Percentiles rank a stretch among this genome's conserved stretches.
Conservation (phyloP, 2,113 vertebrate species). For the Mustela nigripes region DNA sequence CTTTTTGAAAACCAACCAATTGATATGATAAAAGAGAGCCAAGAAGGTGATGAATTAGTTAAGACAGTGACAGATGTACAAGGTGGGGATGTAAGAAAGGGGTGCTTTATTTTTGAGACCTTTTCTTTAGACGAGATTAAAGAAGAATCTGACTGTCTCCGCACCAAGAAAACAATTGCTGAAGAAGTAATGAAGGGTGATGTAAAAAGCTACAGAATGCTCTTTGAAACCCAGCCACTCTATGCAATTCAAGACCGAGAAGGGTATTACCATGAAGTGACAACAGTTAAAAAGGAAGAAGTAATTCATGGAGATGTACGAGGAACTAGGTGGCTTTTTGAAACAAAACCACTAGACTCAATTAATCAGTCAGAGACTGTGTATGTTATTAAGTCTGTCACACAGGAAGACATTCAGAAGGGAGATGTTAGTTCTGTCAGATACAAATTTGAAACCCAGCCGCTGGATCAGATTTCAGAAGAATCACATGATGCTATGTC, state of each 20-base stretch:
- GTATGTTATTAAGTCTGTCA: conserved; percentile 94
- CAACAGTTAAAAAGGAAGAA: conserved; percentile 95
- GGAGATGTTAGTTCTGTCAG: conserved; percentile 93
- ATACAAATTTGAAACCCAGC: conserved; percentile 95
- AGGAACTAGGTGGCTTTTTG: conserved; percentile 95
- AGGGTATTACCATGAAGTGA: conserved; percentile 95
- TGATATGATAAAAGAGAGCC: conserved; percentile 88
- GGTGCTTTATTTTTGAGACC: conserved; percentile 95
- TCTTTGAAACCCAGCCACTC: conserved; percentile 95
- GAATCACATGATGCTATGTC: conserved; percentile 86
- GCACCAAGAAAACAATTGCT: conserved; percentile 84
- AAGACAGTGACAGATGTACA: conserved; percentile 92
- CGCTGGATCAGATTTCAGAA: conserved; percentile 92
- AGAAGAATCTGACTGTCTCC: conserved; percentile 86
- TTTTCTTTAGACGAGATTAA: conserved; percentile 93
- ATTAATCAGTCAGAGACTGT: conserved; percentile 93
- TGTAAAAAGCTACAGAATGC: conserved; percentile 93
- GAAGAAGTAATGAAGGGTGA: conserved; percentile 92
- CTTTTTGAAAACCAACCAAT: conserved; percentile 95
- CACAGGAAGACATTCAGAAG: conserved; percentile 94
- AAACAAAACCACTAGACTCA: conserved; percentile 95
- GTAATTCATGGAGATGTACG: conserved; percentile 93
- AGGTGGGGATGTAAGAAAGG: conserved; percentile 92
- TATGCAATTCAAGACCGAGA: conserved; percentile 95
- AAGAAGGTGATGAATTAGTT: conserved; percentile 81